phyloP scores from a whole-genome alignment of 92 coral and sea anemone genomes.

The Epizoanthus fatuus region DNA sequence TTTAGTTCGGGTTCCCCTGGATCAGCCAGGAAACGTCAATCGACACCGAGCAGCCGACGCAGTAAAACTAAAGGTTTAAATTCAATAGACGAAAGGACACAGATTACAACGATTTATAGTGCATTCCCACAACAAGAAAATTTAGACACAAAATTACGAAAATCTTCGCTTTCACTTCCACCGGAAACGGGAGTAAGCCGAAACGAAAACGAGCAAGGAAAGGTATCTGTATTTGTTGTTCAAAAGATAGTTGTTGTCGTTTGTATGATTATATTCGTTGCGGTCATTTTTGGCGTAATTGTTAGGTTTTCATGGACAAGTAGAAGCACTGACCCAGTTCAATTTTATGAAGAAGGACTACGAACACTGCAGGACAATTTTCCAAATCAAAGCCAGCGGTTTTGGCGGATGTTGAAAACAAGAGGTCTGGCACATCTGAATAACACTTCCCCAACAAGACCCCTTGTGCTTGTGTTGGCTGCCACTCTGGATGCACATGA shows the following conservation, averaged over 20 bases:
- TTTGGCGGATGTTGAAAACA: conserved; percentile 69
- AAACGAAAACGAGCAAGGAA: no score
- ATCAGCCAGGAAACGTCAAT: no score
- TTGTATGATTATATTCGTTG: neutral
- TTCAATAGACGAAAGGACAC: no score
- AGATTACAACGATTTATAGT: no score
- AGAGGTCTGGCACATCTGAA: conserved; percentile 78
- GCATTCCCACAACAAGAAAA: no score
- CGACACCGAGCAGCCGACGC: no score
- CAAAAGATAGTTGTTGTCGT: neutral
- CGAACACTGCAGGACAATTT: neutral
- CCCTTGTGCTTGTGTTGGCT: conserved; percentile 84
- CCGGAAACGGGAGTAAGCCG: no score
- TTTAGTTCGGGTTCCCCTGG: no score
- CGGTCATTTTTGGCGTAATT: neutral
- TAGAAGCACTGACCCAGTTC: neutral
- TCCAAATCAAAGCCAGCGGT: conserved; percentile 29
- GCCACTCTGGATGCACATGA: conserved; percentile 78
- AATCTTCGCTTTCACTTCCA: no score
- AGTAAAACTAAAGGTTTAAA: no score
- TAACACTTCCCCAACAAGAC: conserved; percentile 64
- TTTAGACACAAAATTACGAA: no score
- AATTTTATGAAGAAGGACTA: neutral
- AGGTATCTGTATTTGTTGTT: no score
- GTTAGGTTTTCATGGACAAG: neutral